Evolutionary conservation across 2,797 vertebrate species (phyloP), one percentile per base, ranked within the genome.

Genomic region (Lutjanus argentimaculatus): DNA sequence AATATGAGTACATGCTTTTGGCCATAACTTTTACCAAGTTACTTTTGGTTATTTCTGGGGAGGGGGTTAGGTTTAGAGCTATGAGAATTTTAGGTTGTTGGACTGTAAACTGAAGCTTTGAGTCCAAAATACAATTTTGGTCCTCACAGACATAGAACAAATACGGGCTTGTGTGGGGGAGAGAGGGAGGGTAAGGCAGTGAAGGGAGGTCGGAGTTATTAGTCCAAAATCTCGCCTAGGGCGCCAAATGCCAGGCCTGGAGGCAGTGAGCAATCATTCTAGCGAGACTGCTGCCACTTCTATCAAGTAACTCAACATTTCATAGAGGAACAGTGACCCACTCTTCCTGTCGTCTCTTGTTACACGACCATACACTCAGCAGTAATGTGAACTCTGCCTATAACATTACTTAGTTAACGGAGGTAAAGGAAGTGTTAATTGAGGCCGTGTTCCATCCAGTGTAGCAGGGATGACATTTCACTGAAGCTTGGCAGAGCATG

Each of bases 181-280:
- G 61, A 65, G 73, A 72, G 43, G 52, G 66, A 52, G 40, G 63
- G 59, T 25, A 22, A 79, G 69, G 49, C 67, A 76, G 65, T 72
- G 81, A 57, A 84, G 77, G 73, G 75, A 90, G 86, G 81, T 89
- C 16, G 70, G 89, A 91, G 88, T 91, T 93, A 93, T 94, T 85
- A 88, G 88, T 90, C 86, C 87, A 90, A 83, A 88, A 93, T 89
- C 87, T 93, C 22, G 91, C 92, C 92, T 89, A 22, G 79, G 91
- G 94, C 91, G 25, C 88, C 92, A 91, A 91, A 91, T 93, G 88
- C 87, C 89, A 93, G 85, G 85, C 90, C 92, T 45, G 49, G 79
- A 88, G 93, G 92, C 93, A 85, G 67, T 81, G 85, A 87, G 86
- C 85, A 89, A 83, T 87, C 87, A 88, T 75, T 86, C 85, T 77